A percentile compares a stretch with the other conserved stretches of the same genome.
phyloP scores from a whole-genome alignment of 2,113 vertebrate species.

The Hydropotes inermis region DNA sequence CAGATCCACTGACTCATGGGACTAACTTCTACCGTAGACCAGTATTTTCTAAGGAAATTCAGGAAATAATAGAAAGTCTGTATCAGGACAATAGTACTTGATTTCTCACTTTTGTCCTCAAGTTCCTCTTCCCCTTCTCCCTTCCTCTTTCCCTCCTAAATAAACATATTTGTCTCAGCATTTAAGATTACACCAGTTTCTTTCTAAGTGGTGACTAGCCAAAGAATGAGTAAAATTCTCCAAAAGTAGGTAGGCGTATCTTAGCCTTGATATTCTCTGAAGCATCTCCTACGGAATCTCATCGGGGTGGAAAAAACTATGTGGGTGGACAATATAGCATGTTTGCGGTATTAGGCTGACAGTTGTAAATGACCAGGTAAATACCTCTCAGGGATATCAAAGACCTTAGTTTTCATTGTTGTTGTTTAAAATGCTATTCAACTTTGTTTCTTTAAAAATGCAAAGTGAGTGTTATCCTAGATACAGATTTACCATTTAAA shows the following conservation, averaged over 20 bases:
- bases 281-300: neutral
- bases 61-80: neutral
- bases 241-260: neutral
- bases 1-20: neutral
- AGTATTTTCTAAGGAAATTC: neutral
- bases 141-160: neutral
- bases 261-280: neutral
- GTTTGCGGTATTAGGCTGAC: neutral
- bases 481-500: conserved; percentile 19
- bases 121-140: neutral
- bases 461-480: neutral
- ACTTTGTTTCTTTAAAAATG: neutral
- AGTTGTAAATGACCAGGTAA: neutral
- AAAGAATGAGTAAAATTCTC: conserved; percentile 31
- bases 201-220: neutral
- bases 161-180: neutral
- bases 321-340: neutral
- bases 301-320: neutral
- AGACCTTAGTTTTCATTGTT: neutral
- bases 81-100: neutral
- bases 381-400: neutral
- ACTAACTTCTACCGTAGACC: neutral
- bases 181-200: neutral
- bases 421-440: neutral
- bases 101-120: conserved; percentile 16